phyloP scores from a whole-genome alignment of 2,797 vertebrate genomes.

The Vespertilio murinus region DNA sequence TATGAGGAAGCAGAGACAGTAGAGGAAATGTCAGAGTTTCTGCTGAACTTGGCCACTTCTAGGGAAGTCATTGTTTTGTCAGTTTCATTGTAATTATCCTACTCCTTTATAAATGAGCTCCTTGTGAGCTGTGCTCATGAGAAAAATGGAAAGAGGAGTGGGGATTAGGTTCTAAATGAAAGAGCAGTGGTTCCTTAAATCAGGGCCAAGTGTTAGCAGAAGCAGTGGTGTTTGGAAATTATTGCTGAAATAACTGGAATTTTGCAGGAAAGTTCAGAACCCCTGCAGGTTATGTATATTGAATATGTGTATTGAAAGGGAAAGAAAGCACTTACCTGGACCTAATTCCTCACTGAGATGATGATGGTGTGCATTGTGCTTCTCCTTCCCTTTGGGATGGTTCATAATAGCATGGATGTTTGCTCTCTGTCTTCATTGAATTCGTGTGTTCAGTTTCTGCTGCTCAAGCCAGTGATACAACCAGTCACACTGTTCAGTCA shows the following conservation, averaged over 20 bases:
- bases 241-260: neutral
- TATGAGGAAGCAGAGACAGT: neutral
- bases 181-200: constrained; percentile 12
- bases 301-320: neutral
- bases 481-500: neutral
- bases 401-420: neutral
- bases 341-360: neutral
- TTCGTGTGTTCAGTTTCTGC: neutral
- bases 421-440: neutral
- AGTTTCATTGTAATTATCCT: neutral
- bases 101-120: neutral
- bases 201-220: constrained; percentile 14
- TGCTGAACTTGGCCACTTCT: neutral
- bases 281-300: neutral
- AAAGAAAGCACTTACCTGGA: neutral
- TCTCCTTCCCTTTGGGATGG: neutral
- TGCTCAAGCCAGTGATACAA: neutral
- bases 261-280: constrained; percentile 38
- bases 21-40: neutral
- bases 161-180: constrained; percentile 23
- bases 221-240: neutral
- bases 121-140: constrained; percentile 4
- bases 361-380: neutral
- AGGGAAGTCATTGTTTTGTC: neutral
- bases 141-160: constrained; percentile 26